phyloP scores from a whole-genome alignment of 2,797 vertebrate genomes.

The Falco peregrinus region DNA sequence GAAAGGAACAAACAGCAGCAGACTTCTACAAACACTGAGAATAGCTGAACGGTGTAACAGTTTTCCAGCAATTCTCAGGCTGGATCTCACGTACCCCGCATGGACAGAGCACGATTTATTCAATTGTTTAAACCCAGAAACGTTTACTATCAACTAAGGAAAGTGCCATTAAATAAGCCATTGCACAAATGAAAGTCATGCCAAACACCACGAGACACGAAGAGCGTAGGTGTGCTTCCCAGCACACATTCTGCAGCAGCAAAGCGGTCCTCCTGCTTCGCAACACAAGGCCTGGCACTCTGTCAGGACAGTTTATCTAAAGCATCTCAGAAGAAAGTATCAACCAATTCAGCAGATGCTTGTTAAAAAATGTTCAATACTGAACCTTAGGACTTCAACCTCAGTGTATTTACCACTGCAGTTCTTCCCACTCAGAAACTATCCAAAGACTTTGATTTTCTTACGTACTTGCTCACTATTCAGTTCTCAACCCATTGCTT shows the following conservation, averaged over 20 bases:
- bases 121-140: background rate
- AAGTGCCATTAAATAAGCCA: background rate
- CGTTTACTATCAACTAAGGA: background rate
- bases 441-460: background rate
- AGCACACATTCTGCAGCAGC: accelerated
- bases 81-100: background rate
- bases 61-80: background rate
- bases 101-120: background rate
- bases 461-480: background rate
- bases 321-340: background rate
- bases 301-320: background rate
- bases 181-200: background rate
- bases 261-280: background rate
- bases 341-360: background rate
- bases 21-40: background rate
- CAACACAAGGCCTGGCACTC: background rate
- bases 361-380: background rate
- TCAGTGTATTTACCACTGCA: background rate
- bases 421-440: background rate
- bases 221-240: background rate
- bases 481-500: background rate
- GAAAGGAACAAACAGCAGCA: background rate
- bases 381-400: background rate
- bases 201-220: background rate
- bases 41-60: background rate